Conservation (phyloP, 2,797 vertebrate genomes). For the Acrossocheilus fasciatus region DNA sequence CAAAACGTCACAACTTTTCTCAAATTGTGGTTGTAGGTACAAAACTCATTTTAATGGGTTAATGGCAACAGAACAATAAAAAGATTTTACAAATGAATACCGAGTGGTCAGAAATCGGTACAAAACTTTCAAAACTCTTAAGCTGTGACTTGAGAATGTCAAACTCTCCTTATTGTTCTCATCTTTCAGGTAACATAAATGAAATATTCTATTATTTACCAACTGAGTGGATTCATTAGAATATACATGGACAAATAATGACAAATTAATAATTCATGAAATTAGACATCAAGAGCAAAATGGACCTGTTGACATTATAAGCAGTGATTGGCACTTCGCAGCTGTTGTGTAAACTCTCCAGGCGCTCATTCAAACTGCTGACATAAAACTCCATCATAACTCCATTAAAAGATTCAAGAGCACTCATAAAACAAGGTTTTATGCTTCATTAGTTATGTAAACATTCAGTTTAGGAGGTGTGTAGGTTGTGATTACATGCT, state of each 20-base stretch:
- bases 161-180: not conserved
- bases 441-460: slow-evolving; percentile 19
- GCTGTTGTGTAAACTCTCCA: slow-evolving; percentile 26
- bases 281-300: not conserved
- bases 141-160: not conserved
- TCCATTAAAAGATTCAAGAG: slow-evolving; percentile 27
- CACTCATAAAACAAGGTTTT: not conserved
- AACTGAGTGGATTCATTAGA: not conserved
- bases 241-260: not conserved
- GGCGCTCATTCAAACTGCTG: slow-evolving; percentile 6
- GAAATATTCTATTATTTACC: not conserved
- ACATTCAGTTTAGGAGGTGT: slow-evolving; percentile 9
- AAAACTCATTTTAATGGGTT: not conserved
- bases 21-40: not conserved
- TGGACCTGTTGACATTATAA: not conserved
- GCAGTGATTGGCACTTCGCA: slow-evolving; percentile 9
- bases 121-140: not conserved
- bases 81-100: not conserved
- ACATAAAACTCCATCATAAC: slow-evolving; percentile 13
- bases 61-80: not conserved
- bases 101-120: not conserved
- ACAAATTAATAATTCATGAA: slow-evolving; percentile 30
- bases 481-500: slow-evolving; percentile 26
- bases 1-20: no score
- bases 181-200: not conserved